Evolutionary conservation across 1,140 invertebrate genomes (phyloP), one percentile per base, ranked within the genome.

Genomic region (Oryctes rhinoceros): DNA sequence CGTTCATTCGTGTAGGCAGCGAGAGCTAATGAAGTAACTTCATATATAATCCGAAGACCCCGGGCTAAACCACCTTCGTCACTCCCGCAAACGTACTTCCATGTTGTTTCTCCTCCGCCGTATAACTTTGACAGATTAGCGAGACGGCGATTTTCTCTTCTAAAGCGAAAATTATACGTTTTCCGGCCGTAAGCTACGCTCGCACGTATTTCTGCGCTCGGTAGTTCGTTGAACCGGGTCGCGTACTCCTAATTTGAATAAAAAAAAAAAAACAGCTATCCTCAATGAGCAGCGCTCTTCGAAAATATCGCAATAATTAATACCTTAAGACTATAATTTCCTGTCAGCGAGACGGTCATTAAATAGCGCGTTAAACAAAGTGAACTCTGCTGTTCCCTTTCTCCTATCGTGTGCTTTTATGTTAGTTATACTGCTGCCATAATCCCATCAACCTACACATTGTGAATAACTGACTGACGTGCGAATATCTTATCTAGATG

Each of bases 241-340:
- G 53, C 53, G 53, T 18, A 59, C 53, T 18, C 53, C 53, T 59
- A 59, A 59, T 59, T 59, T 59, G 18, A 59, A 59, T 59, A 59
- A 59, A 59, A 30, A 59, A 59, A 59, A 59, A 30, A 59, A 59
- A 59, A 59, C 53, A n/a, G 15, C 53, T 59, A 59, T 59, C 53
- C 53, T 59, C 53, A 59, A 59, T 59, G 53, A 59, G 53, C 53
- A 59, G 53, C 53, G 53, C 53, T 59, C 53, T 59, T 59, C 53
- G 53, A 59, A 59, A 59, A 59, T 59, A 59, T 59, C 53, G 53
- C 53, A 59, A 59, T 59, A 59, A 59, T 59, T 59, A 59, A 59
- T 59, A 59, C 53, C 53, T 59, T 59, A 59, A 59, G 53, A 59
- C 53, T 59, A 59, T 59, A 59, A 59, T 59, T 59, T 59, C 53